Evolutionary conservation across 2,888 invertebrate species (phyloP).

Genomic region (Amphipyra tragopoginis): DNA sequence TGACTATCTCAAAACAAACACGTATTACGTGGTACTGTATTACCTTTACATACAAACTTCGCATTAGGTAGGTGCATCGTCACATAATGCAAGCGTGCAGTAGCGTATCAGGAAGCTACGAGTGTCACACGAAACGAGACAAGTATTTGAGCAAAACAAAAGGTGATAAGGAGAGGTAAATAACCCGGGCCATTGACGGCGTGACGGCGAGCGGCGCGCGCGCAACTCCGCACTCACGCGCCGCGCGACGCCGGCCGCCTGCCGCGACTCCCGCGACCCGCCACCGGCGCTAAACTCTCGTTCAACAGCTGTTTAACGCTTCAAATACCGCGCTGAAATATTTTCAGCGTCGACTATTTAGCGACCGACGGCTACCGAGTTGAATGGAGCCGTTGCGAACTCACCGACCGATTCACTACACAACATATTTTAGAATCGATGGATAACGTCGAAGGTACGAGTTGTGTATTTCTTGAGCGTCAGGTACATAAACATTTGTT

Average conservation of each 20-base stretch:
- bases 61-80: slow-evolving; percentile 15
- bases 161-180: slow-evolving; percentile 89
- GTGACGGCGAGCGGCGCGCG: slow-evolving; percentile 69
- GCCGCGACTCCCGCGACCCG: slow-evolving; percentile 56
- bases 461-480: slow-evolving; percentile 54
- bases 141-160: slow-evolving; percentile 88
- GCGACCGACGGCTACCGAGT: slow-evolving; percentile 44
- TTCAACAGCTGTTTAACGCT: slow-evolving; percentile 81
- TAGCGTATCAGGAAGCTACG: slow-evolving; percentile 72
- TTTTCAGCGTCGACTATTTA: slow-evolving; percentile 72
- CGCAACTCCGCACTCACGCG: slow-evolving; percentile 58
- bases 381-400: slow-evolving; percentile 60
- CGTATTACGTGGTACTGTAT: slow-evolving; percentile 4
- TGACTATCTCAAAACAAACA: slow-evolving; percentile 1
- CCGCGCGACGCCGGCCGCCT: slow-evolving; percentile 44
- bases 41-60: slow-evolving; percentile 7
- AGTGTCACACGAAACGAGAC: slow-evolving; percentile 72
- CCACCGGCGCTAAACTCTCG: slow-evolving; percentile 63
- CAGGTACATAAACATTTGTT: slow-evolving; percentile 73
- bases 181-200: slow-evolving; percentile 88
- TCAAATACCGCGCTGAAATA: slow-evolving; percentile 77
- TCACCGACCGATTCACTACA: slow-evolving; percentile 58
- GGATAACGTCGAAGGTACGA: slow-evolving; percentile 44
- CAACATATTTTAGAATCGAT: slow-evolving; percentile 58
- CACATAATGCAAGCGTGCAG: slow-evolving; percentile 41